Conservation (phyloP, 1,140 invertebrate species). For the Platyura marginata region DNA sequence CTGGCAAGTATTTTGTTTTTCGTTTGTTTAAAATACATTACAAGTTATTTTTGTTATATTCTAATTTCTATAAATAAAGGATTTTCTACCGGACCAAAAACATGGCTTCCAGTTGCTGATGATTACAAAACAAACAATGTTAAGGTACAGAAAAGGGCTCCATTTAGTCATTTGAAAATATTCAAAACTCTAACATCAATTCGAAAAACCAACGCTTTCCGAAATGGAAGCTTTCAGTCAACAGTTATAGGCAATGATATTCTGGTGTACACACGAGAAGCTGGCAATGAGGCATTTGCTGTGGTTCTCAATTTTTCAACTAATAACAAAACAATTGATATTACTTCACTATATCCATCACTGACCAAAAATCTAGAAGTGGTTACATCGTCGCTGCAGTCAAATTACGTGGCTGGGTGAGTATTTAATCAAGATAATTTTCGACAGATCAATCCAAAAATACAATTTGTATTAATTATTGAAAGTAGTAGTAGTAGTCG, state of each 20-base stretch:
- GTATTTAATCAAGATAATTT: no score
- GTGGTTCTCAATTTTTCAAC: not conserved
- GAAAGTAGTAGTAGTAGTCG: not conserved
- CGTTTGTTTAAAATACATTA: no score
- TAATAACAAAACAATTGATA: not conserved
- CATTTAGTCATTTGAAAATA: slow-evolving; percentile 29
- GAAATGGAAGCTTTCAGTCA: not conserved
- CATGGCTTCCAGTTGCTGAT: slow-evolving; percentile 42
- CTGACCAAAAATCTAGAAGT: not conserved
- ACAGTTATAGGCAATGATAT: not conserved
- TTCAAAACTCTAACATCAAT: slow-evolving; percentile 1
- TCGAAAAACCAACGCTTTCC: not conserved
- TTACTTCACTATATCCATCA: not conserved
- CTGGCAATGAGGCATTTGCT: not conserved
- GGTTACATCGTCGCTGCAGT: not conserved
- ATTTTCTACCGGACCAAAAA: slow-evolving; percentile 26
- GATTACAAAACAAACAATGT: slow-evolving; percentile 36
- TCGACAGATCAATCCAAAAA: no score
- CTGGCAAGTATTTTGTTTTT: no score
- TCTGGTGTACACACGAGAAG: not conserved
- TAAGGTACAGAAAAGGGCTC: slow-evolving; percentile 14
- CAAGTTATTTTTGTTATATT: no score
- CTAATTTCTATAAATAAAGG: no score
- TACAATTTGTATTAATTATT: no score
- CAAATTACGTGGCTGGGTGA: no score